phyloP scores from a whole-genome alignment of 2,113 vertebrate species.

The Gallinago paraguaiae region DNA sequence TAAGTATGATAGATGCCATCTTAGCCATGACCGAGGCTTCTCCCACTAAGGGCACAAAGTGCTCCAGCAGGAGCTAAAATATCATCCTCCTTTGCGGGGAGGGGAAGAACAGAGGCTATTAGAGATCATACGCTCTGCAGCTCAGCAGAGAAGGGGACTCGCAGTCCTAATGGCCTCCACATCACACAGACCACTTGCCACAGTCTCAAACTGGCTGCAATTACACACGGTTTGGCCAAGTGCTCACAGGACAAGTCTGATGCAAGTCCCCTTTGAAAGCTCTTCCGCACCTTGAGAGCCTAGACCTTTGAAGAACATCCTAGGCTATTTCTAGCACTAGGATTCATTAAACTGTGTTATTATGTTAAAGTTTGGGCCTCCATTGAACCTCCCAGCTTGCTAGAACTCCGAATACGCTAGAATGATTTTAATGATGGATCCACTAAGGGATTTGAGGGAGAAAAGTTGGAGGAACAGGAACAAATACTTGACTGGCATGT shows the following conservation, averaged over 20 bases:
- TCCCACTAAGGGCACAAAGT: not conserved
- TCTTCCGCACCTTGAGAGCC: not conserved
- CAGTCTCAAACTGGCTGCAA: not conserved
- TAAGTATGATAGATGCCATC: not conserved
- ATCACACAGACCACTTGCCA: not conserved
- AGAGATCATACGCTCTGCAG: not conserved
- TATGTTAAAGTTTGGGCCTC: not conserved
- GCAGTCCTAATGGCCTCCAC: not conserved
- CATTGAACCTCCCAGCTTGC: constrained; percentile 22
- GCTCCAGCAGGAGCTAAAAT: not conserved
- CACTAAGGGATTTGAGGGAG: not conserved
- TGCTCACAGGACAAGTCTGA: not conserved
- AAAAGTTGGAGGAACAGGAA: not conserved
- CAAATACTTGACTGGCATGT: constrained; percentile 13
- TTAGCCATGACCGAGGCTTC: not conserved
- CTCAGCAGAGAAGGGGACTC: not conserved
- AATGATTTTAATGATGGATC: constrained; percentile 25
- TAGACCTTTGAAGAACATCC: not conserved
- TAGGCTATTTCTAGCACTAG: constrained; percentile 1
- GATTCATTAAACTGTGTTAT: constrained; percentile 12
- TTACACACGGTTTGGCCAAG: not conserved
- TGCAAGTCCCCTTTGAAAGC: not conserved
- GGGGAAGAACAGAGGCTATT: not conserved
- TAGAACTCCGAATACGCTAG: not conserved
- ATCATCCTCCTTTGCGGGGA: not conserved